Base-by-base conservation (phyloP, 1,140 invertebrate species). In the Drosophila repletoides region DNA sequence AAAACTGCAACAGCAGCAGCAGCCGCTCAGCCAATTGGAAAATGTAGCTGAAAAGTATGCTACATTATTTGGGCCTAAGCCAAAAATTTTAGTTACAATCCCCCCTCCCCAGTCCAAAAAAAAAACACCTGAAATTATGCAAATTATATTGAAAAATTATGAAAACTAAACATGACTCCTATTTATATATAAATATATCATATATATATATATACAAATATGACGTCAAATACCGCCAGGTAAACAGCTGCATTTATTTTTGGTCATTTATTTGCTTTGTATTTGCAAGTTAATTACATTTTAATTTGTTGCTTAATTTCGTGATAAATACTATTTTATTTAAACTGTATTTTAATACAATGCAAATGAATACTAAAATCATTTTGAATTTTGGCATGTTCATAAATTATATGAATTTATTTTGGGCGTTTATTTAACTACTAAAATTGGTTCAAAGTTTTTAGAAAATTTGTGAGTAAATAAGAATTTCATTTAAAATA, bases 1-100 rank as follows among this genome's bases (percentile, higher is more conserved):
- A 76, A 75, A 76, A 75, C 51, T 72, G 56, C 68, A 58, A 31
- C 65, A 53, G 19, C 38, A 26, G 38, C 5, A 46, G 10, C 22
- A 26, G 5, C 21, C 28, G 12, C 28, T 52, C 26, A 53, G 10
- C 17, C 49, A 64, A 46, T 46, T 28, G 49, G 40, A 64, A 64
- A 55, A 55, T 55, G 9, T 21, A 19, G n/a, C 21, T 63, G n/a
- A 33, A 53, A 48, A 55, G 29, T 46, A 55, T 48, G 14, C 28
- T 61, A 31, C 6, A 61, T 45, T 52, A 53, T 53, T 63, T 53
- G 45, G 45, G 26, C 2, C 26, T 24, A 24, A 33, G n/a, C 21
- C 17, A 41, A n/a, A n/a, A n/a, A 29, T 53, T 22, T 40, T 1
- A 10, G 15, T 17, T 22, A 19, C 40, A 12, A n/a, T n/a, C n/a